These are phyloP conservation scores for Montipora cactus DNA, from an alignment of 64 coral and sea anemone genomes.

Conservation along the genomic window DNA sequence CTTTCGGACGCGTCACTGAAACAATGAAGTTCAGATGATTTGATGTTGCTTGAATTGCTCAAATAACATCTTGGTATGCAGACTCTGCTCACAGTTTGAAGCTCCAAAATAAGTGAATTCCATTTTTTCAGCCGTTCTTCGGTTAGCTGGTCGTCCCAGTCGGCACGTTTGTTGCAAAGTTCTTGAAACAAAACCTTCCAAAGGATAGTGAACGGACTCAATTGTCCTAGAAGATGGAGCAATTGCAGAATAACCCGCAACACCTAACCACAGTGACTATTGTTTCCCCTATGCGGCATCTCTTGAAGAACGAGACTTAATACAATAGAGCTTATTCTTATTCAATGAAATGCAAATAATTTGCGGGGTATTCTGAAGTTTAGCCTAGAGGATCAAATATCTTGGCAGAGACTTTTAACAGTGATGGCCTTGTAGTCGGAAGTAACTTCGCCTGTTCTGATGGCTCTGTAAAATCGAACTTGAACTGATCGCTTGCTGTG, in stretches of 20 bases:
- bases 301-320: too few species aligned
- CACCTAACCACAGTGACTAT: neutral
- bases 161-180: neutral
- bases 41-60: neutral
- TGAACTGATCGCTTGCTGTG: too few species aligned
- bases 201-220: constrained; percentile 8
- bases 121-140: neutral
- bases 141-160: neutral
- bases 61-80: constrained; percentile 20
- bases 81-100: constrained; percentile 16
- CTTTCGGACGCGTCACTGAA: neutral
- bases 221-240: constrained; percentile 32
- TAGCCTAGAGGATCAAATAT: constrained; percentile 19
- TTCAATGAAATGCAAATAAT: too few species aligned
- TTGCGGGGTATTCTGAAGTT: too few species aligned
- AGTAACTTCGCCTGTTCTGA: too few species aligned
- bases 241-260: too few species aligned
- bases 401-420: constrained; percentile 53
- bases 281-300: too few species aligned
- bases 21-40: neutral
- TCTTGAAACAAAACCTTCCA: constrained; percentile 2
- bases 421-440: constrained; percentile 33
- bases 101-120: neutral
- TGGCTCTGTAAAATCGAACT: too few species aligned
- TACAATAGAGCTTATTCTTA: too few species aligned